phyloP scores from a whole-genome alignment of 2,888 invertebrate species.

The Xestia c-nigrum region DNA sequence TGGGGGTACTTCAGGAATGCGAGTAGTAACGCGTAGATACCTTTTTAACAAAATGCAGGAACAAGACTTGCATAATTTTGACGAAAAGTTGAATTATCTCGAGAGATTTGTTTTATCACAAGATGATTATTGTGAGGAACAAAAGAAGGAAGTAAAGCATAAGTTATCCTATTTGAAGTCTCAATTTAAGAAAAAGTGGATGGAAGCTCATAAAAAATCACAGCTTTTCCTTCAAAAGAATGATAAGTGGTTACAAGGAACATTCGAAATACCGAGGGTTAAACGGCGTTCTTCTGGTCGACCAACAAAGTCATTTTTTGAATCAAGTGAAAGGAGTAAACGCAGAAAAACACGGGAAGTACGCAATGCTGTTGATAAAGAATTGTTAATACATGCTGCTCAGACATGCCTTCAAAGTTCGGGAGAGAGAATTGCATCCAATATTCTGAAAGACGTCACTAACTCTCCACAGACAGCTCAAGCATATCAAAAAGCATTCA shows the following conservation, averaged over 20 bases:
- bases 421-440: no score
- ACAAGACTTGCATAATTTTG: neutral
- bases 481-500: no score
- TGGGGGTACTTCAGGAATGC: no score
- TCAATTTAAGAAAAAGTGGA: slow-evolving; percentile 19
- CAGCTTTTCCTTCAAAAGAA: neutral
- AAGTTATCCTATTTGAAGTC: slow-evolving; percentile 21
- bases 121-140: slow-evolving; percentile 20
- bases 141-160: slow-evolving; percentile 24
- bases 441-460: no score
- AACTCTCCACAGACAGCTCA: no score
- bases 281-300: slow-evolving; percentile 24
- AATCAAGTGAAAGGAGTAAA: slow-evolving; percentile 20
- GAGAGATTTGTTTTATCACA: slow-evolving; percentile 11
- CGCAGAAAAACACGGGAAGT: slow-evolving; percentile 16
- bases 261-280: slow-evolving; percentile 14
- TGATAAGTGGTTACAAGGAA: slow-evolving; percentile 22
- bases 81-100: slow-evolving; percentile 28
- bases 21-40: no score
- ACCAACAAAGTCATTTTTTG: slow-evolving; percentile 16
- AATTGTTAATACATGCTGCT: no score
- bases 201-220: slow-evolving; percentile 1
- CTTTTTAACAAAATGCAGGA: no score
- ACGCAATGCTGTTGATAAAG: no score
- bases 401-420: no score